Conservation (phyloP, 2,113 vertebrate species). For the Antechinus flavipes region DNA sequence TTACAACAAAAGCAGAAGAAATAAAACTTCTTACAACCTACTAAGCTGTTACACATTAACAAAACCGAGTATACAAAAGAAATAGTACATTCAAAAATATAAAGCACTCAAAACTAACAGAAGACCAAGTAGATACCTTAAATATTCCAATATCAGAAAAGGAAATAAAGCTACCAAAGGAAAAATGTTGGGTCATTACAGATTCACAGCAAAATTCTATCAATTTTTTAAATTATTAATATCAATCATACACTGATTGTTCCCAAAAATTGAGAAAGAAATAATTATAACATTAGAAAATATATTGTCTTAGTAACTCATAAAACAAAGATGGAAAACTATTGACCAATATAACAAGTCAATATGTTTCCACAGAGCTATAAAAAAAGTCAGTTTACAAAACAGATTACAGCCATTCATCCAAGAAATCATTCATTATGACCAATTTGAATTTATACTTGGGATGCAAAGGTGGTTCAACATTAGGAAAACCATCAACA, state of each 20-base stretch:
- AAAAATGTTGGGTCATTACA: not conserved
- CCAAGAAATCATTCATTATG: not conserved
- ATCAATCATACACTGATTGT: not conserved
- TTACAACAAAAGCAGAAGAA: not conserved
- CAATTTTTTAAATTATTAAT: not conserved
- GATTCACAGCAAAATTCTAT: not conserved
- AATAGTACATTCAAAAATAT: not conserved
- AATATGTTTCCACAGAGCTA: not conserved
- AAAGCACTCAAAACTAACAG: not conserved
- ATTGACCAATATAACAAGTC: not conserved
- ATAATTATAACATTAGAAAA: not conserved
- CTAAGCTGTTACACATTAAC: not conserved
- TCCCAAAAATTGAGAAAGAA: not conserved
- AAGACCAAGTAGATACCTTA: not conserved
- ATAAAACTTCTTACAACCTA: not conserved
- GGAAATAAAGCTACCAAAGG: not conserved
- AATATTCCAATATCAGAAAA: not conserved
- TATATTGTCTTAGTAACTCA: not conserved
- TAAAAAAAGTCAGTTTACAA: not conserved
- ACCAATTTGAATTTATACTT: not conserved
- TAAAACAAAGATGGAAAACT: not conserved
- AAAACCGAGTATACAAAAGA: not conserved
- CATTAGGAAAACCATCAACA: not conserved
- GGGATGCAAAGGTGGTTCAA: not conserved
- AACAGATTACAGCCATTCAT: not conserved